phyloP scores from a whole-genome alignment of 2,888 invertebrate genomes.

The Synergus japonicus region DNA sequence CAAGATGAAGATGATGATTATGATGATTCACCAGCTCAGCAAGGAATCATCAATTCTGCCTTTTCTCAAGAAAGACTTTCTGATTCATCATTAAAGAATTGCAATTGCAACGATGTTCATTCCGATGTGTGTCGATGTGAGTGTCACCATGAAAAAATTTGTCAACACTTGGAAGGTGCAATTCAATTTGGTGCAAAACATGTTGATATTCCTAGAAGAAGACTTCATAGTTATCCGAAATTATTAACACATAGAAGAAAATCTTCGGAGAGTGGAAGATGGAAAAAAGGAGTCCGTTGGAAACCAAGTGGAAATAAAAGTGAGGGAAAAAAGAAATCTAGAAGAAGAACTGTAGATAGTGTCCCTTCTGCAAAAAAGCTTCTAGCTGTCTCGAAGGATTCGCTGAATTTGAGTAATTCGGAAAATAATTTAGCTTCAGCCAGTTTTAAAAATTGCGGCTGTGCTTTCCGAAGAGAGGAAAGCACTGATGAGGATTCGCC shows the following conservation, averaged over 20 bases:
- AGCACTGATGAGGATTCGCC: slow-evolving; percentile 43
- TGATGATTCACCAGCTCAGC: slow-evolving; percentile 36
- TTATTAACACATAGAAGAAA: slow-evolving; percentile 65
- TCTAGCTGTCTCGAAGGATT: slow-evolving; percentile 59
- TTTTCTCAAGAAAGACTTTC: slow-evolving; percentile 61
- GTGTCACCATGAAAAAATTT: slow-evolving; percentile 55
- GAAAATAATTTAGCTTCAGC: slow-evolving; percentile 24
- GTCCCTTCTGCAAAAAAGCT: slow-evolving; percentile 58
- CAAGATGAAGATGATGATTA: slow-evolving; percentile 50
- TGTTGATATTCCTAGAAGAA: slow-evolving; percentile 48
- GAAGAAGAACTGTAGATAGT: slow-evolving; percentile 64
- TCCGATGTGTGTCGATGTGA: slow-evolving; percentile 61
- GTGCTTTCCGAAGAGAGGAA: background rate
- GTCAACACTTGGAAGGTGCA: slow-evolving; percentile 49
- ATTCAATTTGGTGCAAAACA: background rate
- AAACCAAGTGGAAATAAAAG: slow-evolving; percentile 61
- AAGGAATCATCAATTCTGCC: slow-evolving; percentile 63
- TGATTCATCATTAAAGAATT: slow-evolving; percentile 39
- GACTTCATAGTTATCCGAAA: slow-evolving; percentile 64
- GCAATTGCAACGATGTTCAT: slow-evolving; percentile 47
- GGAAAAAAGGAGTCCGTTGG: slow-evolving; percentile 72
- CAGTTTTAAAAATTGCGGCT: background rate
- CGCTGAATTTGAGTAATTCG: slow-evolving; percentile 61
- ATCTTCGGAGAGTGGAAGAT: slow-evolving; percentile 62
- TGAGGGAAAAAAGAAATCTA: slow-evolving; percentile 45